Evolutionary conservation across 2,113 vertebrate genomes (phyloP).

Genomic region (Microtus ochrogaster): DNA sequence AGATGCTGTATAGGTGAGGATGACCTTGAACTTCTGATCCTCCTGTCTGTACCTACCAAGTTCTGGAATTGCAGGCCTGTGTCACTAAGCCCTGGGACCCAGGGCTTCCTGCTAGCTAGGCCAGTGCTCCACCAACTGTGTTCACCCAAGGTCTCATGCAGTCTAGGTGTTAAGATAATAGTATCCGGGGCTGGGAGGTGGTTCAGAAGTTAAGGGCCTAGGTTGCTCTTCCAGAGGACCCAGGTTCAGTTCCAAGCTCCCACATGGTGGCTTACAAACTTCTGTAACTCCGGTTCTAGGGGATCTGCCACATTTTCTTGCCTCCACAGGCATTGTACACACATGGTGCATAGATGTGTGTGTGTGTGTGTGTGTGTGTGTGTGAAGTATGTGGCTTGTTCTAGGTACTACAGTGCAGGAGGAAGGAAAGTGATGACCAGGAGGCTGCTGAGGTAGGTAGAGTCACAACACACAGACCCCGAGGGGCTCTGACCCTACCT

Average conservation of each 20-base stretch:
- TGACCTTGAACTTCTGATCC: not conserved
- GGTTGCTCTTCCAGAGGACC: not conserved
- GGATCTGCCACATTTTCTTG: not conserved
- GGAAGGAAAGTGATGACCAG: not conserved
- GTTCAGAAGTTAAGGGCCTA: not conserved
- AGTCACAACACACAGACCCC: not conserved
- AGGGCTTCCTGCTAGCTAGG: not conserved
- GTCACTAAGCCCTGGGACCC: too few relatives aligned
- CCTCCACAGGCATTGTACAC: not conserved
- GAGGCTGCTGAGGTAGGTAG: fast-evolving
- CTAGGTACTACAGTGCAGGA: not conserved
- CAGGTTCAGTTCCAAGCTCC: not conserved
- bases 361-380: not conserved
- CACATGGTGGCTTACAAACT: not conserved
- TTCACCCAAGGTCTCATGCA: not conserved
- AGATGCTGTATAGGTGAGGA: not conserved
- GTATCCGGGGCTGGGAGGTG: not conserved
- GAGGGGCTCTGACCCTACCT: not conserved
- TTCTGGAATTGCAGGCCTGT: not conserved
- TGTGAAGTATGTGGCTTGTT: not conserved
- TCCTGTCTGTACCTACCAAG: not conserved
- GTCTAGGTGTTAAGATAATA: not conserved
- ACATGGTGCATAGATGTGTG: not conserved
- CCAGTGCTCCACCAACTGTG: not conserved
- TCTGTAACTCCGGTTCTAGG: not conserved